Evolutionary conservation across 2,113 vertebrate species (phyloP), one percentile per base, ranked within the genome.

Genomic region (Phylloscopus trochilus): DNA sequence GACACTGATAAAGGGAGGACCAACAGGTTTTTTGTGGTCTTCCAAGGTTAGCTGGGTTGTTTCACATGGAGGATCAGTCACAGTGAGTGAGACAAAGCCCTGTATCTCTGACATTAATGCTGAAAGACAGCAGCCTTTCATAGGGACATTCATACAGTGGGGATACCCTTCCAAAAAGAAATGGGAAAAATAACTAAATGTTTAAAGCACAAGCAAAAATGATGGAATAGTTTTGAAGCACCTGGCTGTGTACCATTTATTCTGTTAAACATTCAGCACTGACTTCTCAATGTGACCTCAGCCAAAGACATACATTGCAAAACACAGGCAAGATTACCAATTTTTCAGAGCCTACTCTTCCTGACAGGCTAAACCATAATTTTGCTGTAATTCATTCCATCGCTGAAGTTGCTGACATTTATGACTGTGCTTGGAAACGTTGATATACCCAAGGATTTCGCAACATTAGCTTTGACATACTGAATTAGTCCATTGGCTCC

Each of bases 321-420:
- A 96, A 66, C 31, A 78, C 8, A 2, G 43, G 44, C 43, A 74
- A 64, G 20, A 80, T 63, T 73, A 59, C 81, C 79, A 27, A 60
- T 79, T 87, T 94, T 89, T 92, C 11, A 12, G 62, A 87, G 41
- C n/a, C 62, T 95, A 27, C 66, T 73, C 62, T 87, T 91, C 41
- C 15, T 53, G 66, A 82, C 78, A 85, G 43, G n/a, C 80, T 92
- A 91, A 89, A 31, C 62, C 55, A 30, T 87, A 91, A 90, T 95
- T 95, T 87, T 52, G 6, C 59, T 64, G 53, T 46, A 90, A 62
- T 55, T 92, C 84, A 58, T 68, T 64, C 66, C 6, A 0, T 62
- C 0, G 0, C 49, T 93, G 66, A 72, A 91, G 53, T 58, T 92
- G 55, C 66, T 84, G 90, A 75, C 60, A 49, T 93, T 87, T 92